Conservation (phyloP, 2,113 vertebrate genomes). For the Nothoprocta pentlandii region DNA sequence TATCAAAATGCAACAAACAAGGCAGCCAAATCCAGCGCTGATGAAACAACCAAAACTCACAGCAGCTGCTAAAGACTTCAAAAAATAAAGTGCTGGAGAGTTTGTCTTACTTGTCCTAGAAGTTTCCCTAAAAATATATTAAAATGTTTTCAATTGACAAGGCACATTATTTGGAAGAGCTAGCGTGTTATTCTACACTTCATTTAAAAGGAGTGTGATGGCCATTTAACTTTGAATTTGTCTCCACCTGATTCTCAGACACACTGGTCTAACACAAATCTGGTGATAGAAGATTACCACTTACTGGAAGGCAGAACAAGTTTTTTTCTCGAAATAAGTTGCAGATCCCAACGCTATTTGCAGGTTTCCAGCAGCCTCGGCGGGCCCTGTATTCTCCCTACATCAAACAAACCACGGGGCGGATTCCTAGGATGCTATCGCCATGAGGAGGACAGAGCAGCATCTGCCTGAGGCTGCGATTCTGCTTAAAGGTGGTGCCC, state of each 20-base stretch:
- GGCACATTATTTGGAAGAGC: not conserved
- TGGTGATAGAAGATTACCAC: slow-evolving; percentile 1
- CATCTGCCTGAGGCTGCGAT: not conserved
- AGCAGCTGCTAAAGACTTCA: not conserved
- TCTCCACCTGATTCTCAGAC: not conserved
- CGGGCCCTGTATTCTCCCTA: not conserved
- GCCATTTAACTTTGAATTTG: not conserved
- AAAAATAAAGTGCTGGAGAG: not conserved
- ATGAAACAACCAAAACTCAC: not conserved
- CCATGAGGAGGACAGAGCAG: slow-evolving; percentile 13
- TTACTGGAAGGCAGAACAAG: slow-evolving; percentile 25
- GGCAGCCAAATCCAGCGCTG: not conserved
- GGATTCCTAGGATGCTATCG: slow-evolving; percentile 48
- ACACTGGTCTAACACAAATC: not conserved
- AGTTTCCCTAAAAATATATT: not conserved
- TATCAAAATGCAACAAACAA: not conserved
- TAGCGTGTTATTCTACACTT: not conserved
- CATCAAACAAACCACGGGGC: slow-evolving; percentile 54
- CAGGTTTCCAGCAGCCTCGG: not conserved
- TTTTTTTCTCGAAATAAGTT: slow-evolving; percentile 24
- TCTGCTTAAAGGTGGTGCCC: slow-evolving; percentile 24
- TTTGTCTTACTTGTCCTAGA: not conserved
- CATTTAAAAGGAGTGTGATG: not conserved
- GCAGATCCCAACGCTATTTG: slow-evolving; percentile 14
- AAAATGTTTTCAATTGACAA: not conserved